A percentile compares a stretch with the other conserved stretches of the same genome.
These are phyloP conservation scores for Erithacus rubecula DNA, from an alignment of 2,797 vertebrate species.

Conservation along the genomic window DNA sequence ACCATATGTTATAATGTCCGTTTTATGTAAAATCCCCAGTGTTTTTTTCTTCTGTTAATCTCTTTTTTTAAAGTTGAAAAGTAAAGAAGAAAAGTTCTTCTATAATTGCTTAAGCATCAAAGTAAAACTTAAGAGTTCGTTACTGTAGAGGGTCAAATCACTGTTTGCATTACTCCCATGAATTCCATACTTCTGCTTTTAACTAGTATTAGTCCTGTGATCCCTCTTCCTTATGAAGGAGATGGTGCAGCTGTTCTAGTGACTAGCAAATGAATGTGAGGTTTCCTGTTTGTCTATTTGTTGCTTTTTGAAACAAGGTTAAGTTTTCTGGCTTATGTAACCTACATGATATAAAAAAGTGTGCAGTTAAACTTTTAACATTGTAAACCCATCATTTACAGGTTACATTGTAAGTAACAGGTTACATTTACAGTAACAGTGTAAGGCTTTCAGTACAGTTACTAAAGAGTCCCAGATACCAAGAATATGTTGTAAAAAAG, in stretches of 20 bases:
- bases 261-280: neutral
- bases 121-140: neutral
- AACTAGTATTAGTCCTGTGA: neutral
- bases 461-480: neutral
- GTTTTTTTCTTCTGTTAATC: neutral
- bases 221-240: neutral
- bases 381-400: neutral
- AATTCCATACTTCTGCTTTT: neutral
- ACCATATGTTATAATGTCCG: neutral
- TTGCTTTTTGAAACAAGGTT: neutral
- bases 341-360: neutral
- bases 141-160: neutral
- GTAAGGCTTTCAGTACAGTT: neutral
- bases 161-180: neutral
- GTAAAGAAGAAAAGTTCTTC: neutral
- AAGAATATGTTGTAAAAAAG: neutral
- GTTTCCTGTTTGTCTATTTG: neutral
- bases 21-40: neutral
- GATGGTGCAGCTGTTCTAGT: neutral
- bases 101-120: neutral
- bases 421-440: neutral
- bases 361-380: neutral
- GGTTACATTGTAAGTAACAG: too few species aligned
- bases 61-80: neutral
- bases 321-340: neutral